phyloP scores from a whole-genome alignment of 2,797 vertebrate species.

The Iguana delicatissima region DNA sequence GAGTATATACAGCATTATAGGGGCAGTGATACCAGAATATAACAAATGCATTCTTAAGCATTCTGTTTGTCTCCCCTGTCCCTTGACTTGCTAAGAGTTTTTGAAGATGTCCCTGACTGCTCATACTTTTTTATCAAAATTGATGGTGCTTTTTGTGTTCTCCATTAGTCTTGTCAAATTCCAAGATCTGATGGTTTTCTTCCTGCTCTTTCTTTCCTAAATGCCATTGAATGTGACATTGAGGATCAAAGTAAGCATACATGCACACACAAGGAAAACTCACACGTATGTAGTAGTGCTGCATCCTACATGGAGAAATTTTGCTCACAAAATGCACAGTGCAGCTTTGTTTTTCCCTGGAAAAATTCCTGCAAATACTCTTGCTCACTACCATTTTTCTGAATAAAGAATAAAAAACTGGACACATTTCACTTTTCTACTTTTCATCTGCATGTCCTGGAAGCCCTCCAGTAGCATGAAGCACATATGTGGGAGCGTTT shows the following conservation, averaged over 20 bases:
- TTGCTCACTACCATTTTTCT: neutral
- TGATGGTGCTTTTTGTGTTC: neutral
- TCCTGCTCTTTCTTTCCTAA: too few relatives aligned
- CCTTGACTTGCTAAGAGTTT: neutral
- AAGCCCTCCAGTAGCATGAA: slow-evolving; percentile 36
- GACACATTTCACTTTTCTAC: slow-evolving; percentile 40
- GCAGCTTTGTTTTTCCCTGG: neutral
- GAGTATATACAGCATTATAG: neutral
- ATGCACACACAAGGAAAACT: neutral
- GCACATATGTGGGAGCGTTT: neutral
- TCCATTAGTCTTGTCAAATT: neutral
- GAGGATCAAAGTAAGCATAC: neutral
- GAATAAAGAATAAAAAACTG: slow-evolving; percentile 48
- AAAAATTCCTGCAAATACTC: too few relatives aligned
- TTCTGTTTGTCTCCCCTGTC: neutral
- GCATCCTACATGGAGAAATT: neutral
- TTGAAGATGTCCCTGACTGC: neutral
- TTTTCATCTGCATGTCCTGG: slow-evolving; percentile 54
- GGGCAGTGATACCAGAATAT: neutral
- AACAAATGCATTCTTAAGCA: neutral
- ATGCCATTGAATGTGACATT: too few relatives aligned
- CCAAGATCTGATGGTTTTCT: too few relatives aligned
- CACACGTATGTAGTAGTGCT: neutral
- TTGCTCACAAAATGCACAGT: neutral
- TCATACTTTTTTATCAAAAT: neutral